phyloP scores from a whole-genome alignment of 2,113 vertebrate species.

The Hemiscyllium ocellatum region DNA sequence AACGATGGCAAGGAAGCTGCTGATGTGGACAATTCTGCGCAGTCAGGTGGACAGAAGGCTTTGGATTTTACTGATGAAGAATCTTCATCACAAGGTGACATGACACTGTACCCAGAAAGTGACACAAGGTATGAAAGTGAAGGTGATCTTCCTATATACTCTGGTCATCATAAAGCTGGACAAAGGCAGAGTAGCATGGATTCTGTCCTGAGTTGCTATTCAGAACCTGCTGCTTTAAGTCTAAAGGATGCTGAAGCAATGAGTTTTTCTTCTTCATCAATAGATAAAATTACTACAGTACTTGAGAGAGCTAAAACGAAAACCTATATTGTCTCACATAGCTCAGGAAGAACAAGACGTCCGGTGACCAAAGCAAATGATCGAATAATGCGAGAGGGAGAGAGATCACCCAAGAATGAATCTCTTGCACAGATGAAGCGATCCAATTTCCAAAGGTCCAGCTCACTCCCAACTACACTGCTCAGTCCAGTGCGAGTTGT shows the following conservation, averaged over 20 bases:
- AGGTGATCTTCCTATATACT: constrained; percentile 59
- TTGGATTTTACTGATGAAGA: background rate
- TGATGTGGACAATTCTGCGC: background rate
- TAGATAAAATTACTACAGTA: constrained; percentile 57
- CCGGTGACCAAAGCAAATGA: constrained; percentile 55
- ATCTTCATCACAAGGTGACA: constrained; percentile 41
- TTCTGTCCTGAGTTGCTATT: constrained; percentile 43
- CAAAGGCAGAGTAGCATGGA: constrained; percentile 36
- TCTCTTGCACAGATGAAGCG: constrained; percentile 42
- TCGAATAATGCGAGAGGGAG: constrained; percentile 52
- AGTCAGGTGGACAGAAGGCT: background rate
- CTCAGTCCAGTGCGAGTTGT: constrained; percentile 73
- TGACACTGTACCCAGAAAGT: constrained; percentile 39
- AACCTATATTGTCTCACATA: constrained; percentile 43
- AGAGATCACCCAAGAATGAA: constrained; percentile 45
- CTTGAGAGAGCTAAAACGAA: constrained; percentile 67
- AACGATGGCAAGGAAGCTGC: background rate
- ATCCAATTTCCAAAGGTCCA: constrained; percentile 72
- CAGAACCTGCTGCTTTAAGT: background rate
- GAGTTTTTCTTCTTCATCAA: constrained; percentile 36
- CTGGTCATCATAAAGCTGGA: constrained; percentile 64
- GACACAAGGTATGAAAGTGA: constrained; percentile 49
- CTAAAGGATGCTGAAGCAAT: background rate
- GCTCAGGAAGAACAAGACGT: constrained; percentile 46
- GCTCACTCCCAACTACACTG: constrained; percentile 76